Evolutionary conservation across 2,888 invertebrate genomes (phyloP).

Genomic region (Fissipunctia ypsillon): DNA sequence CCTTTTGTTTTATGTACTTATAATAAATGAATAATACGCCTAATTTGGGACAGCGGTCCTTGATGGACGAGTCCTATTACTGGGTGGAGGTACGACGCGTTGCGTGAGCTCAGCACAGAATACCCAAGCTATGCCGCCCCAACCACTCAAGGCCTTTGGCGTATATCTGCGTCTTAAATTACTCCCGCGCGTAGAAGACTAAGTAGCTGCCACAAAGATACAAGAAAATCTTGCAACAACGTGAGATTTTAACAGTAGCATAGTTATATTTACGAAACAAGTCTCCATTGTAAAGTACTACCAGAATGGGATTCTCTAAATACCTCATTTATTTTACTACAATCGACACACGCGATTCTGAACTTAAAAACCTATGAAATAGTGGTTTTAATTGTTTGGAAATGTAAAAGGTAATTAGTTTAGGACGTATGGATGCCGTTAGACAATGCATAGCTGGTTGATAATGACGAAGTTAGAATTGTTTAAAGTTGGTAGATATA

Average conservation of each 20-base stretch:
- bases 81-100: no score
- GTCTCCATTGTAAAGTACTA: conserved; percentile 50
- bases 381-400: conserved; percentile 35
- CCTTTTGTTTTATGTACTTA: no score
- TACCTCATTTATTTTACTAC: conserved; percentile 64
- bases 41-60: no score
- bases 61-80: no score
- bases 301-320: conserved; percentile 65
- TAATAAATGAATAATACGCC: no score
- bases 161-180: no score
- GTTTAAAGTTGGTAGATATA: conserved; percentile 40
- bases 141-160: no score
- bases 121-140: no score
- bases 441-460: conserved; percentile 62
- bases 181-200: conserved; percentile 10
- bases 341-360: conserved; percentile 41
- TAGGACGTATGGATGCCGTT: conserved; percentile 60
- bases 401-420: conserved; percentile 58
- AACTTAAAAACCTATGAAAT: conserved; percentile 10
- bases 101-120: no score
- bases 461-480: conserved; percentile 62
- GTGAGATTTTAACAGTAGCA: conserved; percentile 57
- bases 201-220: conserved; percentile 28
- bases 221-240: conserved; percentile 51
- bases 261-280: conserved; percentile 48